Base-by-base conservation (phyloP, 1,140 invertebrate species). In the Sweltsa coloradensis region DNA sequence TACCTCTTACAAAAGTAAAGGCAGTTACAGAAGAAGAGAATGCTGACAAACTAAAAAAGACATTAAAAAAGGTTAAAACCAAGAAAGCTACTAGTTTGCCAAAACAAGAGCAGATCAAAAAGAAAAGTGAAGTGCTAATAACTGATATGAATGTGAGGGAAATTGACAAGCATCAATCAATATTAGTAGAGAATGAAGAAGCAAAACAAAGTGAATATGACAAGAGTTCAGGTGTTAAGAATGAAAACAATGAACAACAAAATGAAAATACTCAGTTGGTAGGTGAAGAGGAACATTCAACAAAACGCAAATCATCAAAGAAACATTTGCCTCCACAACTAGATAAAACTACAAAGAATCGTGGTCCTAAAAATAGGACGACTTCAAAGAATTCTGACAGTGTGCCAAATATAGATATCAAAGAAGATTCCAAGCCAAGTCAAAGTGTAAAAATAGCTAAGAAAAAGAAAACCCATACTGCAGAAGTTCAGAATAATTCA, bases 231-330 rank as follows among this genome's bases (percentile, higher is more conserved):
- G 37, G 14, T 22, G 2, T 19, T n/a, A n/a, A n/a, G 14, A 13
- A 40, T 19, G 16, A 40, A 40, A 19, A 1, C n/a, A 22, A 11
- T 22, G 37, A 40, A 40, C 16, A 1, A 21, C 4, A 25, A 41
- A 7, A 57, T 61, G 50, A 68, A 67, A 56, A 22, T 57, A 16
- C 60, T 60, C 47, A 49, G 60, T 34, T 55, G 58, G 43, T 62
- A 63, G 23, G 53, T 53, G 13, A 58, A n/a, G n/a, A n/a, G n/a
- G n/a, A n/a, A n/a, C n/a, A 55, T 9, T 36, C 19, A 16, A 31
- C 22, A 21, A 51, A 16, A 11, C 19, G 6, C n/a, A 26, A 29
- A 11, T 3, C 23, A 11, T 7, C 19, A 23, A 34, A 23, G 47
- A 34, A 23, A 7, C 24, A 6, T 40, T 40, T 40, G 37, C 13